Conservation (phyloP, 2,113 vertebrate genomes). For the Corythoichthys haematopterus region DNA sequence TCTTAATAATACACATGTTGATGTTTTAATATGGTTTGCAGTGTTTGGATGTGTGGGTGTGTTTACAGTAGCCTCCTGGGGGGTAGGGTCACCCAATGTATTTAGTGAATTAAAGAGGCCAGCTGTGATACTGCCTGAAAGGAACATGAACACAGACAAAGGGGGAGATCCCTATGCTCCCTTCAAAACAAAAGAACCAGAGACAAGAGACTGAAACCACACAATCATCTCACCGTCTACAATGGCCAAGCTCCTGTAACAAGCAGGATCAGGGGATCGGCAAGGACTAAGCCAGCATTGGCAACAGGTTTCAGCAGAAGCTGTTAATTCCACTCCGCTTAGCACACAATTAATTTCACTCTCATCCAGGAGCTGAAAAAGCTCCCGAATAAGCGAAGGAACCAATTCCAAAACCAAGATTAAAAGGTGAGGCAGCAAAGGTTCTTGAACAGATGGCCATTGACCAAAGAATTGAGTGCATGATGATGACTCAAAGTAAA, state of each 20-base stretch:
- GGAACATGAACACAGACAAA: conserved; percentile 78
- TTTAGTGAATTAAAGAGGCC: conserved; percentile 81
- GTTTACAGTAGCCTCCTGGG: conserved; percentile 71
- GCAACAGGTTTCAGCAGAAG: conserved; percentile 66
- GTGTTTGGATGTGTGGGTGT: conserved; percentile 10
- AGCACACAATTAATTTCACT: conserved; percentile 72
- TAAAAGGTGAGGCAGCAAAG: conserved; percentile 55
- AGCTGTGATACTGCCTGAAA: conserved; percentile 92
- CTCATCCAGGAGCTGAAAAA: conserved; percentile 55
- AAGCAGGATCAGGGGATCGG: conserved; percentile 74
- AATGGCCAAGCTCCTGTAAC: conserved; percentile 71
- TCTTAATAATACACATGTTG: not conserved
- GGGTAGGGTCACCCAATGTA: conserved; percentile 62
- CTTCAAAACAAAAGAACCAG: conserved; percentile 77
- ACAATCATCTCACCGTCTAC: conserved; percentile 71
- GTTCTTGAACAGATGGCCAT: conserved; percentile 58
- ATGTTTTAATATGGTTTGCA: not conserved
- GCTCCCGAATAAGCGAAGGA: conserved; percentile 50
- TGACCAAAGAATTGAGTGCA: conserved; percentile 38
- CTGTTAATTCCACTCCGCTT: conserved; percentile 74
- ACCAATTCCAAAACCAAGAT: conserved; percentile 53
- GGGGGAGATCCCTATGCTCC: conserved; percentile 73
- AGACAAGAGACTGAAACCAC: conserved; percentile 72
- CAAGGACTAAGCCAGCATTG: conserved; percentile 61
- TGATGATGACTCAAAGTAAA: conserved; percentile 40